A percentile compares a stretch with the other conserved stretches of the same genome.
Evolutionary conservation across 2,888 invertebrate genomes (phyloP).

Genomic region (Cryptocephalus moraei): DNA sequence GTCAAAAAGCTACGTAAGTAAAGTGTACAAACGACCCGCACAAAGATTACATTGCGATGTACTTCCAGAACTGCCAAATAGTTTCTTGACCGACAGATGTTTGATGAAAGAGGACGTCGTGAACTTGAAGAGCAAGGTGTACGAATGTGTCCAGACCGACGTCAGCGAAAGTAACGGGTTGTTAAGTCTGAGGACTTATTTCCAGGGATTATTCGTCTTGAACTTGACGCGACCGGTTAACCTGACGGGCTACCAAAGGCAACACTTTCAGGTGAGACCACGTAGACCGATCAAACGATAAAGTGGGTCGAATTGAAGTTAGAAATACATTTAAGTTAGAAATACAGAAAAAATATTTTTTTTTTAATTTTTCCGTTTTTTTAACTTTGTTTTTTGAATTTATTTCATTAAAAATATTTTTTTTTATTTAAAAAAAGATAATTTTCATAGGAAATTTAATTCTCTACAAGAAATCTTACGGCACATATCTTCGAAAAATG

Average conservation of each 20-base stretch:
- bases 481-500: too few relatives aligned
- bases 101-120: constrained; percentile 32
- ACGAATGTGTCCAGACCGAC: constrained; percentile 33
- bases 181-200: constrained; percentile 31
- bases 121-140: constrained; percentile 38
- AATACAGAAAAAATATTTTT: too few relatives aligned
- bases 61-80: constrained; percentile 29
- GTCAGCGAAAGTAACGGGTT: constrained; percentile 27
- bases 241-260: constrained; percentile 19
- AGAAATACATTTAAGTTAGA: too few relatives aligned
- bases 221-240: constrained; percentile 24
- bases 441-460: too few relatives aligned
- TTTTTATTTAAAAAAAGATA: too few relatives aligned
- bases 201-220: constrained; percentile 25
- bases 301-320: too few relatives aligned
- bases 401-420: too few relatives aligned
- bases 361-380: too few relatives aligned
- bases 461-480: too few relatives aligned
- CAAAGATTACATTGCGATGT: too few relatives aligned
- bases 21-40: neutral
- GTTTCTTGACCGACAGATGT: constrained; percentile 30
- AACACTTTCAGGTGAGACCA: constrained; percentile 15
- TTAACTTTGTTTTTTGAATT: too few relatives aligned
- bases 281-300: too few relatives aligned
- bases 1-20: constrained; percentile 22